Evolutionary conservation across 2,888 invertebrate genomes (phyloP), one percentile per base, ranked within the genome.

Genomic region (Plebejus anna): DNA sequence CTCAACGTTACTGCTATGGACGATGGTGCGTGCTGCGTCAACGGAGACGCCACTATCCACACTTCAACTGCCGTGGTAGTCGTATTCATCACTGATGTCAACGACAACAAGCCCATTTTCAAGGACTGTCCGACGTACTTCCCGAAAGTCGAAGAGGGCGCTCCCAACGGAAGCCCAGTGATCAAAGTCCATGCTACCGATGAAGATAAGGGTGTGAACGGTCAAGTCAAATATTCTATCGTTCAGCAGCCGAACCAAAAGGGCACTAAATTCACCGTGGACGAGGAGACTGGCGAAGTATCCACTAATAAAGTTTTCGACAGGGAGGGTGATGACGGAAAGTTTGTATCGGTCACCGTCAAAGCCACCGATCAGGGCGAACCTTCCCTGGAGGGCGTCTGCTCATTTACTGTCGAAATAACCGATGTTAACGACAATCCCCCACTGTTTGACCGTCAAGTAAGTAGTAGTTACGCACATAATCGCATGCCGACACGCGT

Each of bases 311-410:
- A 98, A 95, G 98, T 98, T 36, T 99, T 99, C 87, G 98, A 99
- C 92, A 96, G 99, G 79, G 99, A 99, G 92, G 98, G 98, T 0
- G 99, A 99, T 83, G 98, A 98, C 88, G 98, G 98, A 9, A 98
- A 98, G 92, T 98, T 98, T 89, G 98, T 98, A 6, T 98, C 98
- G 0, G 98, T 98, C 5, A 99, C 99, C 0, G 98, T 99, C 0
- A 99, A 99, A 92, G 99, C 99, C 5, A 98, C 98, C 0, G 99
- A 99, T 95, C 98, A 99, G 88, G 99, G 99, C n/a, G 98, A 98
- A 88, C 99, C 99, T 1, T 98, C 98, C 0, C 90, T 99, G 81
- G 99, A 99, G 90, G 99, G 99, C 42, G 99, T 99, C 81, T 99
- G 99, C 90, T 99, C 99, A 7, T 99, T 99, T 88, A 98, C 98